Evolutionary conservation across 23 tunicate genomes (phyloP).

Genomic region (Trididemnum miniatum): DNA sequence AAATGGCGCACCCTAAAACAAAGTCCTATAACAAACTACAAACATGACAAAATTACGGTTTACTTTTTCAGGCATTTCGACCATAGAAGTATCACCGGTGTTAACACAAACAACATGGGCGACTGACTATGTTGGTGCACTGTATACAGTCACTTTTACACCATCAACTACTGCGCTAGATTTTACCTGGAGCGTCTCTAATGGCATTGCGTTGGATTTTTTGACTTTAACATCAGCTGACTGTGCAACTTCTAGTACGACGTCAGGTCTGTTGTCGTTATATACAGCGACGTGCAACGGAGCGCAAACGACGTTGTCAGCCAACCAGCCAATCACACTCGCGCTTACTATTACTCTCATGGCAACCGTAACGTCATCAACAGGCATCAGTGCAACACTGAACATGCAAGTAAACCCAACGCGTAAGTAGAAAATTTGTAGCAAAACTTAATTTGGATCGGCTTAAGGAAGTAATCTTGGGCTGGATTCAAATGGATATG

Average conservation of each 20-base stretch:
- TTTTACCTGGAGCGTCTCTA: not conserved
- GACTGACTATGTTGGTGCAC: not conserved
- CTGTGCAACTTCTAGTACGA: not conserved
- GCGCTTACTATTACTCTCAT: not conserved
- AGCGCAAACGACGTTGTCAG: not conserved
- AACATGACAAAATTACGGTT: too few relatives aligned
- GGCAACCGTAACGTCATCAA: not conserved
- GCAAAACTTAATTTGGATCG: too few relatives aligned
- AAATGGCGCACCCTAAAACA: too few relatives aligned
- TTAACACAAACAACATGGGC: slow-evolving; percentile 12
- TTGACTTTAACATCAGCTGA: not conserved
- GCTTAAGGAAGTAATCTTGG: too few relatives aligned
- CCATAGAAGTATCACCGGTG: not conserved
- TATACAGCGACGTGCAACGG: not conserved
- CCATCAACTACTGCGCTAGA: not conserved
- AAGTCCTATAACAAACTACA: too few relatives aligned
- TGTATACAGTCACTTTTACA: not conserved
- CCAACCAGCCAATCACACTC: not conserved
- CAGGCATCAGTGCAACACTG: not conserved
- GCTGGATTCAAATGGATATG: too few relatives aligned
- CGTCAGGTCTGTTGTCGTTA: not conserved
- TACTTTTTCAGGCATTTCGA: not conserved
- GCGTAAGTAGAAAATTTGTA: not conserved
- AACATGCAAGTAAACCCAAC: not conserved
- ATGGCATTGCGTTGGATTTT: not conserved